Evolutionary conservation across 2,797 vertebrate species (phyloP), one percentile per base, ranked within the genome.

Genomic region (Pampus argenteus): DNA sequence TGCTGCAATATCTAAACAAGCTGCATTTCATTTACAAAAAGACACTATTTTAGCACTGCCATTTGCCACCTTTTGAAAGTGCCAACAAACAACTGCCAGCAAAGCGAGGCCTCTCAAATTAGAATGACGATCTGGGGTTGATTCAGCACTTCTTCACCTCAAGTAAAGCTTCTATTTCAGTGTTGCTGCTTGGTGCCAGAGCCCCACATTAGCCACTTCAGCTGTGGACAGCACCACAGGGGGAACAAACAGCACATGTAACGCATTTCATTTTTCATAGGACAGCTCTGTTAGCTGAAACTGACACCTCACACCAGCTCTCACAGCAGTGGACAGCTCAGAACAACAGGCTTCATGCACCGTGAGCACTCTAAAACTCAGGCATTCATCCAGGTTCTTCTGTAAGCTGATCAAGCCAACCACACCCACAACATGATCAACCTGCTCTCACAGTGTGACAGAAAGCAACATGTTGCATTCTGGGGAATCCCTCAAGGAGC

Each of bases 81-180:
- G 70, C 64, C 76, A 40, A 51, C 57, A 73, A 78, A 67, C 51
- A 45, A 52, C 31, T 28, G 20, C 44, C 28, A 48, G 38, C 25
- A n/a, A 62, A 67, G 70, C 52, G 57, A 72, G 26, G 15, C 0
- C 47, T 42, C 51, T 50, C 42, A 79, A 68, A 78, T 74, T 50
- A 75, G 78, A 76, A 59, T 22, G 64, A 45, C 23, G 9, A 52
- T 79, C 14, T 69, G 51, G 59, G 34, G 44, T 83, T 81, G 81
- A 86, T 86, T 83, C 78, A 84, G 72, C 83, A 78, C 54, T 83
- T 82, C 84, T 66, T 69, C 59, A 68, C 67, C 59, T 63, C 60
- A 65, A 50, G 66, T 63, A 50, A 13, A 29, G 72, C 73, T 85
- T 72, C 50, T 65, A 57, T 76, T 80, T 66, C 54, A 36, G 45